Evolutionary conservation across 2,113 vertebrate genomes (phyloP), one percentile per base, ranked within the genome.

Genomic region (Ahaetulla prasina): DNA sequence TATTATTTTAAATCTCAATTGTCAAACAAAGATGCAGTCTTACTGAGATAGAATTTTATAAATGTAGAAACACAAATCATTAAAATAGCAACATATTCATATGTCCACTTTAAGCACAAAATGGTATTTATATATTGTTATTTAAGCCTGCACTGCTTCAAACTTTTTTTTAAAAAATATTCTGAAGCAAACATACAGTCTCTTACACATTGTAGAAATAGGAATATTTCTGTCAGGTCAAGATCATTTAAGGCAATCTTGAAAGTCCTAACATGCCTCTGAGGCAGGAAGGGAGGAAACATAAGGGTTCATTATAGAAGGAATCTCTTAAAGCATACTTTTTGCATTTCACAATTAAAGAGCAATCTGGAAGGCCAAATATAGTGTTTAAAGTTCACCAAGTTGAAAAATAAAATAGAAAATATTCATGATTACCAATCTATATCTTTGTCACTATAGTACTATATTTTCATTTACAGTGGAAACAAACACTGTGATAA

Each of bases 81-180:
- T 52, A 63, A 53, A 91, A 91, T 93, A 94, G 53, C 7, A 92
- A 8, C 91, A 93, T 91, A 25, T 93, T 89, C 52, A 92, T 50
- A 92, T 25, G 0, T 87, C 91, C 88, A 74, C 89, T 88, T 93
- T 63, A 94, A 92, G 43, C 27, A 87, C 9, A 95, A 95, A 94
- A 86, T 87, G 14, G 8, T 43, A 85, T 80, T 55, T 87, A 30
- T 87, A 93, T 93, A 88, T 94, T 94, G 95, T 89, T 88, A 92
- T 93, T 94, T 95, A 89, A 93, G 91, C 9, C 57, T 85, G 45
- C 49, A 93, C 16, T 93, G 87, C 2, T 87, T 60, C 89, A 96
- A 95, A 94, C 52, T n/a, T n/a, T n/a, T n/a, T n/a, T n/a, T n/a
- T 14, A 89, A 92, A 90, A 88, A 93, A 93, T 80, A 39, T 80